Base-by-base conservation (phyloP, 2,797 vertebrate genomes). In the Molothrus aeneus region DNA sequence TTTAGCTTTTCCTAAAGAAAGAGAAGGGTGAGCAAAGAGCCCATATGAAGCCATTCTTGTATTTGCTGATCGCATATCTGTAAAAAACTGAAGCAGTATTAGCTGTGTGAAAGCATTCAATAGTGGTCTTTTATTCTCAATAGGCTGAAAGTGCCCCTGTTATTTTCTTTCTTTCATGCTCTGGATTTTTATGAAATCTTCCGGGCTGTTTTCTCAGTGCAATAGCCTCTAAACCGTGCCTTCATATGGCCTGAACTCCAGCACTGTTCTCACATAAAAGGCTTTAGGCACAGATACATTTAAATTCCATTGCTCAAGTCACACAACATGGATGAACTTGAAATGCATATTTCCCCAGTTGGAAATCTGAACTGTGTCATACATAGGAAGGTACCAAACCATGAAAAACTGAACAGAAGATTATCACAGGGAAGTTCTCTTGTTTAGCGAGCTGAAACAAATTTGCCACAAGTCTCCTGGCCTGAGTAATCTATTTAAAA, bases 91-190 rank as follows among this genome's bases (percentile, higher is more conserved):
- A 70, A 79, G 29, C 10, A 81, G 38, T 72, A 88, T 73, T 77
- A 38, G 54, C 40, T 63, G 19, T 64, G 18, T 75, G 43, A 85
- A 89, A 72, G 6, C 36, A 75, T 83, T 79, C 63, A 71, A 11
- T 36, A 45, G 9, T 25, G 64, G 9, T 29, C 29, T 81, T 86
- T 90, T 88, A 75, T 81, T 95, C 75, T 92, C 54, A 90, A 29
- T 34, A 63, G 34, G 13, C 19, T 75, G 28, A 38, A 91, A 93
- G 25, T 18, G 14, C 48, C 69, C 48, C 24, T 82, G 26, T 56
- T 75, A 88, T 94, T 90, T 92, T 81, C 26, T 66, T 93, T 92
- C 59, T 69, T 80, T 71, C 54, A 74, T 80, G 65, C 14, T 71
- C 38, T 47, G 57, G 40, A 73, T 71, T 82, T 93, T 70, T 57